Evolutionary conservation across 2,797 vertebrate genomes (phyloP).

Genomic region (Sardinella longiceps): DNA sequence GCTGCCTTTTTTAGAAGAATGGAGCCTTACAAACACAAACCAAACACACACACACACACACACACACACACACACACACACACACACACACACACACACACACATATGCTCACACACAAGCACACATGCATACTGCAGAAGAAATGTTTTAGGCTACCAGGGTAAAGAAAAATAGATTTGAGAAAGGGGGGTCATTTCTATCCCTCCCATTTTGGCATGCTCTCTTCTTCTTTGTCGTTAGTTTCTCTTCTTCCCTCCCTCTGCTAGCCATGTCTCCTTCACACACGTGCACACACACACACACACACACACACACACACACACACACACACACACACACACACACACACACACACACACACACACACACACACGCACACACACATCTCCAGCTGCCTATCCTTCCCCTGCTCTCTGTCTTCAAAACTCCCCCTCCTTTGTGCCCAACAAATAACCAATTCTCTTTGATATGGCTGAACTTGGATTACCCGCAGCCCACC

Average conservation of each 20-base stretch:
- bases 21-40: background rate
- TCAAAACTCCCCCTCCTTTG: conserved; percentile 32
- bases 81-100: background rate
- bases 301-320: background rate
- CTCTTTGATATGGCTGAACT: conserved; percentile 63
- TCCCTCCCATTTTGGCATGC: background rate
- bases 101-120: background rate
- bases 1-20: background rate
- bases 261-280: background rate
- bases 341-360: no score
- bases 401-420: background rate
- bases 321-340: background rate
- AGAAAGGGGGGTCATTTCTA: background rate
- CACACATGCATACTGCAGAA: background rate
- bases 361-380: background rate
- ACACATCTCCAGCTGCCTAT: background rate
- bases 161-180: background rate
- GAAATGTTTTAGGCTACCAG: background rate
- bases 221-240: background rate
- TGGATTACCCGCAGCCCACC: conserved; percentile 49
- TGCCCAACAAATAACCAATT: conserved; percentile 54
- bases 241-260: background rate
- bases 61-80: background rate
- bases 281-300: background rate
- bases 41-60: background rate